Evolutionary conservation across 1,140 invertebrate genomes (phyloP).

Genomic region (Anadara kagoshimensis): DNA sequence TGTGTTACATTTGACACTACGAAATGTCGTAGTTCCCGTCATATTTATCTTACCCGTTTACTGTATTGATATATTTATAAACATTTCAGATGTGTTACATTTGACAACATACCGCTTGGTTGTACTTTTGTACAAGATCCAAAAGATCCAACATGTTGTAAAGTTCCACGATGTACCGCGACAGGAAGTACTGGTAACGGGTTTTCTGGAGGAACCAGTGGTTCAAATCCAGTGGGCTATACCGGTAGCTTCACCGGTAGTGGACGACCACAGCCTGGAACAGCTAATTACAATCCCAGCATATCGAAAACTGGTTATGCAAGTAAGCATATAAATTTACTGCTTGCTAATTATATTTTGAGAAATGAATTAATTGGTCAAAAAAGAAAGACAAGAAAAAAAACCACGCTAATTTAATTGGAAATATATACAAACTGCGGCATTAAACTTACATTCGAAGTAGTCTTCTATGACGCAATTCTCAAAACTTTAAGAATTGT

Average conservation of each 20-base stretch:
- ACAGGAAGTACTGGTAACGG: constrained; percentile 33
- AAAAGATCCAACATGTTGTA: constrained; percentile 54
- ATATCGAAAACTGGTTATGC: constrained; percentile 38
- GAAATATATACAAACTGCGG: no score
- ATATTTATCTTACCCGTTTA: no score
- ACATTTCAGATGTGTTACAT: constrained; percentile 49
- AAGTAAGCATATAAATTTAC: constrained; percentile 13
- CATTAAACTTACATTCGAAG: no score
- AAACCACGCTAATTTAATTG: not conserved
- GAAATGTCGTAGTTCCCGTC: no score
- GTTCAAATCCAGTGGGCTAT: constrained; percentile 24
- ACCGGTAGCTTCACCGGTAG: constrained; percentile 28
- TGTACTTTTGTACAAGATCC: constrained; percentile 54
- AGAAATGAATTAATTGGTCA: no score
- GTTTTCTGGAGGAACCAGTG: constrained; percentile 21
- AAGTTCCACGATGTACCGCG: constrained; percentile 48
- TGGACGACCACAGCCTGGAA: constrained; percentile 20
- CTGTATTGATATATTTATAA: no score
- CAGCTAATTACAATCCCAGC: constrained; percentile 22
- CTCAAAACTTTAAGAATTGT: no score
- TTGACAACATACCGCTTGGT: constrained; percentile 45
- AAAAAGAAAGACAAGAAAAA: no score
- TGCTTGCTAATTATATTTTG: not conserved
- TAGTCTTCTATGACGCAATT: no score
- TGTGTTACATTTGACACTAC: no score